Evolutionary conservation across 2,797 vertebrate genomes (phyloP).

Genomic region (Telmatherina bonti): DNA sequence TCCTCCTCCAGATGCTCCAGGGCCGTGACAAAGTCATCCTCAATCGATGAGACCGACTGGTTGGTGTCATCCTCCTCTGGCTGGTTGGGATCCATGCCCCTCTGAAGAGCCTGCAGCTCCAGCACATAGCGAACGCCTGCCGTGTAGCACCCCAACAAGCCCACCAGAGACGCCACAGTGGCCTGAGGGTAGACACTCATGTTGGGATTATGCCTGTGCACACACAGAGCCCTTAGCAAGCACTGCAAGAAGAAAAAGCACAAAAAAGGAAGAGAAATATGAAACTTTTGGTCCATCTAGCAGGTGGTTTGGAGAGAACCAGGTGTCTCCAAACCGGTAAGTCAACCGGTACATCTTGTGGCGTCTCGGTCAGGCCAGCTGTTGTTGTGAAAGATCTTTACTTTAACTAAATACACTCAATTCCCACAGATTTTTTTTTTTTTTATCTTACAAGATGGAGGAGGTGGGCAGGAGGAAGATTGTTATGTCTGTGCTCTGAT

Average conservation of each 20-base stretch:
- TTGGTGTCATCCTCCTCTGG: constrained; percentile 96
- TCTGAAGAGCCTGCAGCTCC: constrained; percentile 85
- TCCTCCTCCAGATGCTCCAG: constrained; percentile 97
- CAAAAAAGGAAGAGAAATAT: constrained; percentile 4
- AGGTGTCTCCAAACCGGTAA: constrained; percentile 12
- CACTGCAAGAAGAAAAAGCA: constrained; percentile 66
- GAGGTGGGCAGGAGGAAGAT: constrained; percentile 9
- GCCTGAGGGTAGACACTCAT: constrained; percentile 79
- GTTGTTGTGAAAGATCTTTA: constrained; percentile 14
- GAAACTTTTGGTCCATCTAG: background rate
- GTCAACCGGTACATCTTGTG: background rate
- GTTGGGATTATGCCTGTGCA: constrained; percentile 87
- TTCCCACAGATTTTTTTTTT: constrained; percentile 27
- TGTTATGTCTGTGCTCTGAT: constrained; percentile 71
- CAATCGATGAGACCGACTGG: constrained; percentile 97
- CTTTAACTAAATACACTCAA: constrained; percentile 27
- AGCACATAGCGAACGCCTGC: constrained; percentile 88
- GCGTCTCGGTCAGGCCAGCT: background rate
- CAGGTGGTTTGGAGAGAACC: constrained; percentile 6
- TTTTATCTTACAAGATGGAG: constrained; percentile 11
- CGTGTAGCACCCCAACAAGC: constrained; percentile 90
- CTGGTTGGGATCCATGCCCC: constrained; percentile 76
- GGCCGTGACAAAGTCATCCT: constrained; percentile 98
- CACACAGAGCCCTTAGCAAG: constrained; percentile 89
- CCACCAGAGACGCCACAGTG: constrained; percentile 83